Conservation (phyloP, 2,797 vertebrate genomes). For the Sebastes aleutianus region DNA sequence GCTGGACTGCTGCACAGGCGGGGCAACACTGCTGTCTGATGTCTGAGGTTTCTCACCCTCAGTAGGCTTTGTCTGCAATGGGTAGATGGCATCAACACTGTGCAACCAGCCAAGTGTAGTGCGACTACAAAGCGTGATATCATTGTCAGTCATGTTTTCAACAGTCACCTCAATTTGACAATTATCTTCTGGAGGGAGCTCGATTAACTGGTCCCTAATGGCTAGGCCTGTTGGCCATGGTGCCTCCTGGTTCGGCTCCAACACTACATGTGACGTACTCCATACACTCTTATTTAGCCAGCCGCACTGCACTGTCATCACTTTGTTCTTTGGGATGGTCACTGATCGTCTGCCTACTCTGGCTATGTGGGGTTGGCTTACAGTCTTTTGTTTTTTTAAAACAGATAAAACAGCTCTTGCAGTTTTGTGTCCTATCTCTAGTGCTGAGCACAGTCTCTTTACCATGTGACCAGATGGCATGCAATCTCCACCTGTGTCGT, state of each 20-base stretch:
- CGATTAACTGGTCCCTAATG: neutral
- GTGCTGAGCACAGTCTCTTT: neutral
- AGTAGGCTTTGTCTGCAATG: neutral
- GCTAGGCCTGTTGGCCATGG: too few relatives aligned
- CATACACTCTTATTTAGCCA: neutral
- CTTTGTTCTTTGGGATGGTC: neutral
- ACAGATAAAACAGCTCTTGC: conserved; percentile 12
- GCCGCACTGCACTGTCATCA: neutral
- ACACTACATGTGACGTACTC: neutral
- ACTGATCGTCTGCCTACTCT: neutral
- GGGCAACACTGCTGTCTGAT: neutral
- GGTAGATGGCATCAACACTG: neutral
- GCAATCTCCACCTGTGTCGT: neutral
- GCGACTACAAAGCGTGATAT: neutral
- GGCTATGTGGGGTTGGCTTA: neutral
- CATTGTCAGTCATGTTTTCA: conserved; percentile 1
- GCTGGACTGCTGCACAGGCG: neutral
- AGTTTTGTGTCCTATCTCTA: neutral
- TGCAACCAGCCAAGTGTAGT: conserved; percentile 8
- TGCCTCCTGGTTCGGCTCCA: neutral
- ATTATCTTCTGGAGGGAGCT: neutral
- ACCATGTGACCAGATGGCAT: neutral
- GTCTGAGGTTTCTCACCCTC: neutral
- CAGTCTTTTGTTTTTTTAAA: neutral
- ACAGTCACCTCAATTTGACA: neutral